These are phyloP conservation scores for Pionites leucogaster DNA, from an alignment of 2,113 vertebrate genomes.

Conservation along the genomic window DNA sequence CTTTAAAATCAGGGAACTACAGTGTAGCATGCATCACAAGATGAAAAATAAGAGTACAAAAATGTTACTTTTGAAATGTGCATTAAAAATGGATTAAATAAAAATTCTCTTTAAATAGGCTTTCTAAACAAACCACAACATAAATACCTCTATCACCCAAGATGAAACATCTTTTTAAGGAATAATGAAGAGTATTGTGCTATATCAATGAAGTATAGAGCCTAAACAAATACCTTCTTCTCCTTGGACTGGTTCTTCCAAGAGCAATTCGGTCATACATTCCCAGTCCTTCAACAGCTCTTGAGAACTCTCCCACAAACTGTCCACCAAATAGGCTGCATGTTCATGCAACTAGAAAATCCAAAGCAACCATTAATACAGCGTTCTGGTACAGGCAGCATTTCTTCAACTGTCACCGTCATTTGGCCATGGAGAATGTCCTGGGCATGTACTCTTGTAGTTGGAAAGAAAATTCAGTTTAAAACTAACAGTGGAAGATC, in stretches of 20 bases:
- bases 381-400: not conserved
- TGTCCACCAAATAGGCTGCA: conserved; percentile 97
- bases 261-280: conserved; percentile 95
- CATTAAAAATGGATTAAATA: not conserved
- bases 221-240: conserved; percentile 86
- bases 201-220: not conserved
- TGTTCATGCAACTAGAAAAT: conserved; percentile 93
- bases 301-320: conserved; percentile 98
- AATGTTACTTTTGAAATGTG: not conserved
- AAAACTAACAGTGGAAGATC: not conserved
- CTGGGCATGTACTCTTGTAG: rapidly evolving
- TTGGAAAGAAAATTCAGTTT: not conserved
- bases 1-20: not conserved
- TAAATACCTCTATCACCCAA: not conserved
- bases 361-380: conserved; percentile 51
- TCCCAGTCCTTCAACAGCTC: conserved; percentile 99
- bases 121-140: not conserved
- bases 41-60: not conserved
- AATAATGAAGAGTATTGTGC: not conserved
- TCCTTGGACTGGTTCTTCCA: conserved; percentile 97
- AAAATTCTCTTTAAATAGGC: not conserved
- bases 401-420: not conserved
- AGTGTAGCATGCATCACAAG: not conserved
- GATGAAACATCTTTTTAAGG: not conserved
- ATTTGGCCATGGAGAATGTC: not conserved